Conservation (phyloP, 1,140 invertebrate species). For the Caenorhabditis inopinata region DNA sequence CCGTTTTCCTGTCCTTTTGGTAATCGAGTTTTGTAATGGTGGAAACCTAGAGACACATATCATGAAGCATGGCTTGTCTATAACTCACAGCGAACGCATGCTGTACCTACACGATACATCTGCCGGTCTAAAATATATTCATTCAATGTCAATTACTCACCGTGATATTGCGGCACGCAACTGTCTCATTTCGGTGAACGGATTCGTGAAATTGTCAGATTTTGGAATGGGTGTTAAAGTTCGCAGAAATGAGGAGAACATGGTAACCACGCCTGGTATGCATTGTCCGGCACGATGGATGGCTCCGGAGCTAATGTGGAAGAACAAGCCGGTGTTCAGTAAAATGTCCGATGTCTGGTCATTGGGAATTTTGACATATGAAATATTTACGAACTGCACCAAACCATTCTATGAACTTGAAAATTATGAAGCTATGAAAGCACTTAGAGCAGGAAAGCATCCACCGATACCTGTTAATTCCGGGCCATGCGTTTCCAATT, state of each 20-base stretch:
- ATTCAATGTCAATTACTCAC: not conserved
- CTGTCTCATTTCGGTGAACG: not conserved
- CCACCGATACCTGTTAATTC: not conserved
- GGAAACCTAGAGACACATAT: not conserved
- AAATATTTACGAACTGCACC: not conserved
- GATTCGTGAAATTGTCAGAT: not conserved
- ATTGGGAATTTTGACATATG: not conserved
- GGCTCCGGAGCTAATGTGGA: not conserved
- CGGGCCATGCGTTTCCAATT: not conserved
- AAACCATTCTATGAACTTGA: not conserved
- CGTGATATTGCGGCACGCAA: conserved; percentile 1
- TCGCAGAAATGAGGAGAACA: not conserved
- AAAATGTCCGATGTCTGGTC: not conserved
- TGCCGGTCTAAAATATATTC: not conserved
- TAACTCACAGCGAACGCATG: not conserved
- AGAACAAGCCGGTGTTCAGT: not conserved
- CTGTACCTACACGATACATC: not conserved
- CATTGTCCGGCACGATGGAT: not conserved
- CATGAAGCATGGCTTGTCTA: not conserved
- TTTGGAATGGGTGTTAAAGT: not conserved
- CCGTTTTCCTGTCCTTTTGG: not conserved
- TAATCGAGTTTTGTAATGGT: not conserved
- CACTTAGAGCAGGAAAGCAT: not conserved
- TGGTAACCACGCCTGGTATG: too few species aligned
- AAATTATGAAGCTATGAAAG: not conserved